Base-by-base conservation (phyloP, 1,140 invertebrate genomes). In the Physella acuta region DNA sequence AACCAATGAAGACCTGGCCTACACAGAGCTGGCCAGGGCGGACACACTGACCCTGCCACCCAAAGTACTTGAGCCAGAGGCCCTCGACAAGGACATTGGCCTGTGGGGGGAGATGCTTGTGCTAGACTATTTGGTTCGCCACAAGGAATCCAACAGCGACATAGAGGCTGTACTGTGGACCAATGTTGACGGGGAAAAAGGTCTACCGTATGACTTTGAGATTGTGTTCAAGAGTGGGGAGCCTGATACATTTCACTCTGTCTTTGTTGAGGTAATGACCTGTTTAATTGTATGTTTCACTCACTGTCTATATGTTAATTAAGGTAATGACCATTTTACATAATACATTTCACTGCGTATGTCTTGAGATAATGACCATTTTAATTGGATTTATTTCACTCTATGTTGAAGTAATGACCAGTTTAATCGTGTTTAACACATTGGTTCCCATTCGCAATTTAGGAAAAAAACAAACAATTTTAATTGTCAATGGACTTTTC, bases 51-150 rank as follows among this genome's bases (percentile, higher is more conserved):
- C 74, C 14, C 67, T 75, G 14, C 62, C 68, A 16, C 30, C n/a
- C 3, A 51, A 56, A 28, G 24, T 39, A 0, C 44, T 73, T 3
- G 36, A 60, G 8, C 67, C 70, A 8, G 53, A 71, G 3, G 49
- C 65, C 1, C 26, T 36, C 17, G 56, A 58, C 16, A 63, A 62
- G 16, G 75, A 71, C 26, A 72, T 81, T 5, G 82, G 80, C 0
- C 71, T 69, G 0, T 82, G 76, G 77, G 82, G 82, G 34, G 82
- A 83, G 65, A 62, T 58, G 2, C 65, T 81, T 26, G 80, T 83
- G 0, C 75, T 72, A 26, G 69, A 81, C 34, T 82, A 81, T 58
- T 70, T 82, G 3, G 63, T 73, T 30, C 61, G 74, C 59, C 73
- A 78, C 72, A 74, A 74, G 64, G 64, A 74, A 0, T 11, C 52